Conservation (phyloP, 2,797 vertebrate genomes). For the Esox masquinongy region DNA sequence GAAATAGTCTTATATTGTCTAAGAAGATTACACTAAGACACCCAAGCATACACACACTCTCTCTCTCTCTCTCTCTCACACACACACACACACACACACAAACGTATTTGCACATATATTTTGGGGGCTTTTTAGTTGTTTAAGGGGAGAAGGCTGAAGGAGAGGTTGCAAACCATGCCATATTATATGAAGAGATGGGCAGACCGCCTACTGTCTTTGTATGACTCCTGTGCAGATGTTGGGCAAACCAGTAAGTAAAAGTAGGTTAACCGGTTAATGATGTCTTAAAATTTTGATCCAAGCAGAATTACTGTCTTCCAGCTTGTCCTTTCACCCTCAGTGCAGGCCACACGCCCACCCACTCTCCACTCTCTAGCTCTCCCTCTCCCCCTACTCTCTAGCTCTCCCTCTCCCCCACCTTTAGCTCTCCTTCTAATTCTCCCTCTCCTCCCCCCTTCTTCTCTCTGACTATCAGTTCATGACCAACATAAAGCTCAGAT, state of each 20-base stretch:
- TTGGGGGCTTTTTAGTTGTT: not conserved
- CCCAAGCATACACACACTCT: not conserved
- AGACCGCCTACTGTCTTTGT: not conserved
- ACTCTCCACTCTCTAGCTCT: not conserved
- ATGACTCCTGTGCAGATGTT: not conserved
- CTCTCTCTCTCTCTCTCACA: not conserved
- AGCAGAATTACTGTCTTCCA: not conserved
- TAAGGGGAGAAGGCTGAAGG: not conserved
- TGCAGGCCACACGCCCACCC: not conserved
- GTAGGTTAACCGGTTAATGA: constrained; percentile 12
- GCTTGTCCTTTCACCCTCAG: not conserved
- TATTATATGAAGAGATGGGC: not conserved
- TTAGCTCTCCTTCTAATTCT: not conserved
- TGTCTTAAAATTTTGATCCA: constrained; percentile 1
- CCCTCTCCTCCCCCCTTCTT: not conserved
- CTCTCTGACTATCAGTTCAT: not conserved
- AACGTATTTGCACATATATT: too few species aligned
- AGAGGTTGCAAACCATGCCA: not conserved
- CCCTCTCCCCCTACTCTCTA: not conserved
- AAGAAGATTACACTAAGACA: not conserved
- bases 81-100: constrained; percentile 6
- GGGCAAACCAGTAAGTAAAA: not conserved
- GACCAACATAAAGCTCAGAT: not conserved
- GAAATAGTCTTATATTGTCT: not conserved
- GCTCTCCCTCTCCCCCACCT: too few species aligned